These are phyloP conservation scores for Agrochola lychnidis DNA, from an alignment of 2,888 invertebrate species.

Conservation along the genomic window DNA sequence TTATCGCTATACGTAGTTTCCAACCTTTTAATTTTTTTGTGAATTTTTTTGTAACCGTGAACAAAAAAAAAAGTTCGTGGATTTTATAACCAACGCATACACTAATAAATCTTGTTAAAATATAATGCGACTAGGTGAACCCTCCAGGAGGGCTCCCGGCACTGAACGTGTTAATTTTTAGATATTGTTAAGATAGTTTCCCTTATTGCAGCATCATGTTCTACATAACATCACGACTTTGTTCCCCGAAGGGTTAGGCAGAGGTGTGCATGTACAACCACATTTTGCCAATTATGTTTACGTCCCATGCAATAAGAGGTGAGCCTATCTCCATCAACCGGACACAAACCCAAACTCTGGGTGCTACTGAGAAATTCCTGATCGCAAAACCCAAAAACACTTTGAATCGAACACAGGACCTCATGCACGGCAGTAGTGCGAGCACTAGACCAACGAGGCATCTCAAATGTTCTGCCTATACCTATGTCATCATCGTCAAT, in stretches of 20 bases:
- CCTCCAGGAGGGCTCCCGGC: no score
- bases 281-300: neutral
- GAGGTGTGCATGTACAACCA: neutral
- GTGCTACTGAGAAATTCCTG: neutral
- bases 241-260: neutral
- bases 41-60: no score
- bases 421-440: neutral
- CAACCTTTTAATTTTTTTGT: no score
- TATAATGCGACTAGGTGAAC: no score
- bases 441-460: neutral
- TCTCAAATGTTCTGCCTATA: neutral
- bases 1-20: no score
- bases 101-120: no score
- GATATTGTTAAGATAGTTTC: no score
- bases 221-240: neutral
- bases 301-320: neutral
- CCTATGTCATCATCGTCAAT: neutral
- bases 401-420: neutral
- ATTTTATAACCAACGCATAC: no score
- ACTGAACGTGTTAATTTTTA: no score
- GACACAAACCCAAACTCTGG: neutral
- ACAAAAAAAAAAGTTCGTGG: no score
- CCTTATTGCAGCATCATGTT: neutral
- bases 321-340: neutral
- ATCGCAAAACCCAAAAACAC: neutral